phyloP scores from a whole-genome alignment of 2,888 invertebrate genomes.

The Scaptomyza flava region DNA sequence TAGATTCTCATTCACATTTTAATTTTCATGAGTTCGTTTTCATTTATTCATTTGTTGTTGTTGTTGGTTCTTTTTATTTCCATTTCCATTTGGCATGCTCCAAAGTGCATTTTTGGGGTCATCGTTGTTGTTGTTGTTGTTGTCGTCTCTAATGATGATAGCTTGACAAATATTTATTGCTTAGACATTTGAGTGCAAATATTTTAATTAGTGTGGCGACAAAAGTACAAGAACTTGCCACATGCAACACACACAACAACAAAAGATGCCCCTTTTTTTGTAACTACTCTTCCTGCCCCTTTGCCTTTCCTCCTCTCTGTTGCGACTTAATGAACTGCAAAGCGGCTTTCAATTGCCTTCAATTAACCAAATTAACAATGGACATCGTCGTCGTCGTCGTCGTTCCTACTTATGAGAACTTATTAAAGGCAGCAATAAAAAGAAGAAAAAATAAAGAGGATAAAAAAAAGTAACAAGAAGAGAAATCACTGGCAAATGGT shows the following conservation, averaged over 20 bases:
- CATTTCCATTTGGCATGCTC: conserved; percentile 32
- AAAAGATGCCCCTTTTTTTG: conserved; percentile 19
- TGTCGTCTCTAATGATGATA: conserved; percentile 66
- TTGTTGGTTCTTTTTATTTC: conserved; percentile 40
- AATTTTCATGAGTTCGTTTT: conserved; percentile 51
- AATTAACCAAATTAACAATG: conserved; percentile 80
- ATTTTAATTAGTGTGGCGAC: conserved; percentile 79
- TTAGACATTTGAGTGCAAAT: conserved; percentile 80
- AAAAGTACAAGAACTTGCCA: conserved; percentile 24
- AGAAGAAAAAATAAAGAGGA: not conserved
- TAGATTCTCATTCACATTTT: conserved; percentile 58
- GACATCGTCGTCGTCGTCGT: conserved; percentile 31
- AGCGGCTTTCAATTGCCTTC: conserved; percentile 78
- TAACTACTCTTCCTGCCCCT: not conserved
- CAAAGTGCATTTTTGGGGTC: conserved; percentile 41
- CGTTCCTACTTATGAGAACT: conserved; percentile 50
- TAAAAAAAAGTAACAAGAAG: conserved; percentile 12
- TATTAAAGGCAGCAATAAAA: conserved; percentile 34
- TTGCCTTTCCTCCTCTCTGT: conserved; percentile 5
- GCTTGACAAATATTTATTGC: conserved; percentile 80
- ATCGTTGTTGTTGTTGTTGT: conserved; percentile 4
- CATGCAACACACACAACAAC: conserved; percentile 10
- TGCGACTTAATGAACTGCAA: conserved; percentile 77
- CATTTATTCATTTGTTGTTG: conserved; percentile 37
- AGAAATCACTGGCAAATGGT: conserved; percentile 44